Percentiles rank a stretch among this genome's conserved stretches.
Conservation (phyloP, 2,888 invertebrate species). For the Caenorhabditis sp. region DNA sequence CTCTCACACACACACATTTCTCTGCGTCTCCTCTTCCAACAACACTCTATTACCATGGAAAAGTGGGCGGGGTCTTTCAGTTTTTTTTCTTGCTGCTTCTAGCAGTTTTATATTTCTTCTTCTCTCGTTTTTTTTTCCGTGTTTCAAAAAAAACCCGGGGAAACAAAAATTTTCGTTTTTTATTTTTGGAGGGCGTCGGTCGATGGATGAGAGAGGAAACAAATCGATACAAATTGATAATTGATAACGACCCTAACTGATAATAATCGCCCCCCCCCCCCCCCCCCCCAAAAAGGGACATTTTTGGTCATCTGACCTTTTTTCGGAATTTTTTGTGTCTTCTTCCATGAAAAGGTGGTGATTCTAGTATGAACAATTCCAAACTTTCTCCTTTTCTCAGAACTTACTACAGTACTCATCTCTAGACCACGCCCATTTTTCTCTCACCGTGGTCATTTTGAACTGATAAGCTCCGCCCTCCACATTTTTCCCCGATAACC, state of each 20-base stretch:
- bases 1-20: conserved; percentile 5
- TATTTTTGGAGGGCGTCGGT: conserved; percentile 10
- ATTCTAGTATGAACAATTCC: no score
- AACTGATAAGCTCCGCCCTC: background rate
- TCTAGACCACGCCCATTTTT: no score
- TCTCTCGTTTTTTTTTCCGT: conserved; percentile 6
- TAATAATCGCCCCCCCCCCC: no score
- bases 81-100: conserved; percentile 9
- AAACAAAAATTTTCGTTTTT: background rate
- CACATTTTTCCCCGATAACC: background rate
- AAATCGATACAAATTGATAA: conserved; percentile 4
- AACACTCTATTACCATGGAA: background rate
- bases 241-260: conserved; percentile 10
- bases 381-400: no score
- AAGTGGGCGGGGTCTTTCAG: conserved; percentile 2
- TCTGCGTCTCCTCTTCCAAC: background rate
- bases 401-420: no score
- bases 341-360: no score
- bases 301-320: conserved; percentile 3
- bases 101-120: conserved; percentile 6
- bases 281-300: conserved; percentile 7
- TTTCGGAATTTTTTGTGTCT: no score
- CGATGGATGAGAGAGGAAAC: conserved; percentile 14
- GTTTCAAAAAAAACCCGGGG: conserved; percentile 11
- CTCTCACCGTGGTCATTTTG: background rate